phyloP scores from a whole-genome alignment of 2,113 vertebrate genomes.

The Trematocara variabile region DNA sequence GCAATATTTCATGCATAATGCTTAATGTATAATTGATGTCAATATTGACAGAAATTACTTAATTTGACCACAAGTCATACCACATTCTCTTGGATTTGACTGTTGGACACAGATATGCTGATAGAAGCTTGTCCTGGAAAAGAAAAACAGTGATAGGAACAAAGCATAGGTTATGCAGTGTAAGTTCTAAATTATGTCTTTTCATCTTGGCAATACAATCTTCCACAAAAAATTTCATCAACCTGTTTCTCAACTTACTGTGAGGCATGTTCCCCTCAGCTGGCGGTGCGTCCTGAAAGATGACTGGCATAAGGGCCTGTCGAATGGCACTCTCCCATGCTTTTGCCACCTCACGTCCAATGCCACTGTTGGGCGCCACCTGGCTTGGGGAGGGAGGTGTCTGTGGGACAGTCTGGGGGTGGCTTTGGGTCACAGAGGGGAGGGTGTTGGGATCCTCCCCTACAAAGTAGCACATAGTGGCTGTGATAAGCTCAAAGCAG shows the following conservation, averaged over 20 bases:
- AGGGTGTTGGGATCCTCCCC: conserved; percentile 78
- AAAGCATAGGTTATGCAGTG: background rate
- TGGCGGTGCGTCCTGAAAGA: conserved; percentile 81
- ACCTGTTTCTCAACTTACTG: conserved; percentile 60
- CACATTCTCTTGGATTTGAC: conserved; percentile 89
- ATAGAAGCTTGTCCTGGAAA: conserved; percentile 84
- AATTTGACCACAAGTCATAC: conserved; percentile 59
- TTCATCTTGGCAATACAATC: background rate
- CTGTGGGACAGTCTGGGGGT: conserved; percentile 24
- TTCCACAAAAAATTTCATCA: background rate
- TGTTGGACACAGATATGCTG: conserved; percentile 89
- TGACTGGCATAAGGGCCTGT: conserved; percentile 87
- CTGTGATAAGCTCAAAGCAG: conserved; percentile 86
- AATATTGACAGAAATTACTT: background rate
- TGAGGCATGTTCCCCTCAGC: conserved; percentile 75
- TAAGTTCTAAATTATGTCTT: background rate
- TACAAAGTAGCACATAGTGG: conserved; percentile 83
- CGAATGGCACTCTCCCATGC: conserved; percentile 84
- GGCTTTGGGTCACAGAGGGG: conserved; percentile 3
- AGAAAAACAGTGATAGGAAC: background rate
- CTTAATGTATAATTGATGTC: background rate
- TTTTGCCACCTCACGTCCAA: conserved; percentile 78
- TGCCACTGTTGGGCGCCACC: conserved; percentile 72
- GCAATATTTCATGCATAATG: background rate
- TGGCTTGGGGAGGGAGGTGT: conserved; percentile 62